Conservation (phyloP, 2,113 vertebrate species). For the Zapus hudsonius region DNA sequence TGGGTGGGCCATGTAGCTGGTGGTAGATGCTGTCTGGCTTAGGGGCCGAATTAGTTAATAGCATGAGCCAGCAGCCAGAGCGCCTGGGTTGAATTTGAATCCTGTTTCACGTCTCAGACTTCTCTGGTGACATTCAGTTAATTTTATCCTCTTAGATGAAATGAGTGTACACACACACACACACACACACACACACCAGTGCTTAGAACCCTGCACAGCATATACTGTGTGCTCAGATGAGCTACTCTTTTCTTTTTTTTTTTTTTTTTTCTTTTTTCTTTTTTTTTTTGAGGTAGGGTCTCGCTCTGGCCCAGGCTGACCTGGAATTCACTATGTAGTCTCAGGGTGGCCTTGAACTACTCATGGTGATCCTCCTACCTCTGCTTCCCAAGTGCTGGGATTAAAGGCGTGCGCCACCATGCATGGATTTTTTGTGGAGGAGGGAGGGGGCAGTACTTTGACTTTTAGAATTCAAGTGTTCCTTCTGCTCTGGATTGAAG, state of each 20-base stretch:
- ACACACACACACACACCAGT: background rate
- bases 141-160: background rate
- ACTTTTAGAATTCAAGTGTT: background rate
- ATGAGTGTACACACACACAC: no score
- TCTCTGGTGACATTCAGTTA: background rate
- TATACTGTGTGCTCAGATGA: background rate
- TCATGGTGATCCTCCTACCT: no score
- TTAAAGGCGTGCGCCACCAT: no score
- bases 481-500: background rate
- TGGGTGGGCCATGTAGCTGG: background rate
- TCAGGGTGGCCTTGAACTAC: no score
- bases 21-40: background rate
- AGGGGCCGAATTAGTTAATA: background rate
- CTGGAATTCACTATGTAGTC: no score
- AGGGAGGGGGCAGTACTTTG: no score
- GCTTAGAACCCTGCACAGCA: background rate
- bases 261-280: no score
- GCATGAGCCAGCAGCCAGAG: fast-evolving
- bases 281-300: no score
- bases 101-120: background rate
- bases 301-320: no score
- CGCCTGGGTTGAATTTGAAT: background rate
- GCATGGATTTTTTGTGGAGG: no score
- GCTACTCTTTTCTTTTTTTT: no score
- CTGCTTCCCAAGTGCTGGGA: no score